phyloP scores from a whole-genome alignment of 2,113 vertebrate genomes.

The Acanthisitta chloris region DNA sequence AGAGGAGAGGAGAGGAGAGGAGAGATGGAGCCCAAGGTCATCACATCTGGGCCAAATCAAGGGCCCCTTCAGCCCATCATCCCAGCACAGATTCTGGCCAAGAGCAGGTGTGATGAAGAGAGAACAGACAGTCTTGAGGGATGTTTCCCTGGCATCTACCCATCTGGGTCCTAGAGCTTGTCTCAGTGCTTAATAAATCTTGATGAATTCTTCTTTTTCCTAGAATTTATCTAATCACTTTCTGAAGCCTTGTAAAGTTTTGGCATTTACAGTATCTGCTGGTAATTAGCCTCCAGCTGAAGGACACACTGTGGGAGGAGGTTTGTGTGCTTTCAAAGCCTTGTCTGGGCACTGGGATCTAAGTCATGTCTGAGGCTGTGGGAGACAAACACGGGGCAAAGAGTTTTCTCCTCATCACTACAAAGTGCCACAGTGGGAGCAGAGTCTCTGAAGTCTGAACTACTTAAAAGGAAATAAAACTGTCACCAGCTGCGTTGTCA shows the following conservation, averaged over 20 bases:
- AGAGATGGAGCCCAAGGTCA: not conserved
- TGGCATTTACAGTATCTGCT: not conserved
- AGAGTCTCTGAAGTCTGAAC: not conserved
- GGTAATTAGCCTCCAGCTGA: not conserved
- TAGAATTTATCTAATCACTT: conserved; percentile 11
- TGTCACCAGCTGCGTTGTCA: not conserved
- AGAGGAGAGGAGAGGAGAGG: too few species aligned
- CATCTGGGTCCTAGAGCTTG: not conserved
- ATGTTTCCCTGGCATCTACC: not conserved
- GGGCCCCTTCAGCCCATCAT: not conserved
- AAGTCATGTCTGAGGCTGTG: not conserved
- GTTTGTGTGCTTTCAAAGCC: not conserved
- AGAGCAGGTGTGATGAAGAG: not conserved
- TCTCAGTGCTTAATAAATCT: not conserved
- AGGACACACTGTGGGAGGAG: accelerated
- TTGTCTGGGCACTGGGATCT: not conserved
- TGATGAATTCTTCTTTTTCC: not conserved
- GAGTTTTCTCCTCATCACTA: not conserved
- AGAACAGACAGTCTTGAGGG: not conserved
- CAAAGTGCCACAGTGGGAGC: not conserved
- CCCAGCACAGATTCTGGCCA: not conserved
- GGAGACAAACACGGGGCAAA: not conserved
- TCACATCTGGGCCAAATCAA: not conserved
- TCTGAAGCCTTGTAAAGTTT: not conserved
- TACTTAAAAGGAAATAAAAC: not conserved